Percentiles rank a stretch among this genome's conserved stretches.
Conservation (phyloP, 2,113 vertebrate species). For the Parus major region DNA sequence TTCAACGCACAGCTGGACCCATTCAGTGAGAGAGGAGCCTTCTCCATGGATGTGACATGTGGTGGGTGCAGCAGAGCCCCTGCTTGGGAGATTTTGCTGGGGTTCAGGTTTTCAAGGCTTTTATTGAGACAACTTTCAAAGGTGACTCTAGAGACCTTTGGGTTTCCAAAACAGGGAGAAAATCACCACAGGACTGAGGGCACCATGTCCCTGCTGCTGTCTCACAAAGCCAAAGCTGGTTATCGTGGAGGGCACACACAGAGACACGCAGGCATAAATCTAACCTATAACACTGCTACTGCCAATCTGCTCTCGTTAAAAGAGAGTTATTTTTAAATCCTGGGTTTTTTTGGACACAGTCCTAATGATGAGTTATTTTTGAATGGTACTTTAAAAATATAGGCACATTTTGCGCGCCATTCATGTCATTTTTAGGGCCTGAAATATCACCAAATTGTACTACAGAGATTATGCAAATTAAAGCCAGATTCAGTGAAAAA, state of each 20-base stretch:
- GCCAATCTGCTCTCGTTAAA: background rate
- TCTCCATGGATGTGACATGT: background rate
- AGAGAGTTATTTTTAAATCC: slow-evolving; percentile 27
- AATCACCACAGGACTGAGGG: background rate
- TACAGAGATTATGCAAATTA: slow-evolving; percentile 12
- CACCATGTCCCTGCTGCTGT: background rate
- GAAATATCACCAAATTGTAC: slow-evolving; percentile 21
- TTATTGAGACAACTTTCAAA: background rate
- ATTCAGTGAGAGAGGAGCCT: background rate
- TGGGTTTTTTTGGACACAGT: slow-evolving; percentile 20
- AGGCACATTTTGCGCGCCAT: background rate
- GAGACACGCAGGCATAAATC: background rate
- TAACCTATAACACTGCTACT: slow-evolving; percentile 24
- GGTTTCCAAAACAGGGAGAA: background rate
- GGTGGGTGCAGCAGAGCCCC: background rate
- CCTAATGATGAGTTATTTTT: slow-evolving; percentile 43
- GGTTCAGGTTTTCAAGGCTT: background rate
- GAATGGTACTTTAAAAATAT: slow-evolving; percentile 19
- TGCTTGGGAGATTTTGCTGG: background rate
- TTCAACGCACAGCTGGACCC: background rate
- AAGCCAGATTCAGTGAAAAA: slow-evolving; percentile 10
- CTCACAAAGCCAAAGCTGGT: background rate
- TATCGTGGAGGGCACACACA: background rate
- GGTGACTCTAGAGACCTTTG: background rate
- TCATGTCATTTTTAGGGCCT: background rate